Base-by-base conservation (phyloP, 2,888 invertebrate genomes). In the Sericinus montela region DNA sequence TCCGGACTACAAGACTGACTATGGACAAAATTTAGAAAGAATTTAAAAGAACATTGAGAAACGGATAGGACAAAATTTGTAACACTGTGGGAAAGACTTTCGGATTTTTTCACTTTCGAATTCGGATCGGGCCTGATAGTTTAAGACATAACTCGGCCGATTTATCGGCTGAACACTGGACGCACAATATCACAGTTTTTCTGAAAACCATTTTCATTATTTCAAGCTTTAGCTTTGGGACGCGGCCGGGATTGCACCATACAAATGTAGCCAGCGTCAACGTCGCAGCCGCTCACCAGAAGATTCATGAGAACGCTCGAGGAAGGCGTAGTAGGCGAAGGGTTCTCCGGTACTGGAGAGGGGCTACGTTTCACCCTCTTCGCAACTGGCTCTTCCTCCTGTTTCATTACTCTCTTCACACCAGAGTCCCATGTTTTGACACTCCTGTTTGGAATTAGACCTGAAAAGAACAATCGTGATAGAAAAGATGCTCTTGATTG, bases 211-310 rank as follows among this genome's bases (percentile, higher is more conserved):
- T 61, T 62, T 60, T 48, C 25, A 32, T 45, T 50, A 65, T 63
- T 68, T 85, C 80, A 87, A 66, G 81, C 87, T 71, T 84, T 86
- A 54, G 80, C 76, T 69, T 88, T 86, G 43, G 76, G 78, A 56
- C 86, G 89, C 42, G 91, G 91, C 72, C 91, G 87, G 79, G 91
- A 90, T 68, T 93, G 93, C 78, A 94, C 93, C 84, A 95, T 91
- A 84, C 96, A 96, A 74, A 94, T 93, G 82, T 98, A 98, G 61
- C 97, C 98, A 63, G 97, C 95, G 89, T 95, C 95, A 78, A 95
- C 94, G 85, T 98, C 98, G 85, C 97, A 97, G 68, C 98, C 98
- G 91, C 95, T 97, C 89, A 98, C 95, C 90, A 98, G 91, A 64
- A 98, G 93, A 90, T 98, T 98, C 94, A 97, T 95, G 72, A 98